phyloP scores from a whole-genome alignment of 1,140 invertebrate species.

The Drosophila yakuba region DNA sequence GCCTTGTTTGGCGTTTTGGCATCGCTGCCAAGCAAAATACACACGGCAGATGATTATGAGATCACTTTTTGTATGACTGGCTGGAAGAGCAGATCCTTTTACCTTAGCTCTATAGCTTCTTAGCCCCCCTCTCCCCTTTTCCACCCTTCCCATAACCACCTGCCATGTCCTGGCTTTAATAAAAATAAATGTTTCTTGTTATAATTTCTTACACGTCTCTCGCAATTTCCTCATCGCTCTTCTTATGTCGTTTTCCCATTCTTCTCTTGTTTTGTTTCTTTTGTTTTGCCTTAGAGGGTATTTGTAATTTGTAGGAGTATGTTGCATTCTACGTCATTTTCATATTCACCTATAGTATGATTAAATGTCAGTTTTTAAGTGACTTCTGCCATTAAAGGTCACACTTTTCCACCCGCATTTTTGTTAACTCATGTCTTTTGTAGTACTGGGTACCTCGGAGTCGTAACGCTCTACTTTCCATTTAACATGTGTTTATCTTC shows the following conservation, averaged over 20 bases:
- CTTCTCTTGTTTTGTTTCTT: slow-evolving; percentile 2
- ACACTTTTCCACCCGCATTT: too few relatives aligned
- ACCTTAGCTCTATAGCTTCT: not conserved
- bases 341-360: too few relatives aligned
- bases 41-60: slow-evolving; percentile 74
- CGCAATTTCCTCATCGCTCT: slow-evolving; percentile 59
- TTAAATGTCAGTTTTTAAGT: not conserved
- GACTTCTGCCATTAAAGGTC: too few relatives aligned
- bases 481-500: slow-evolving; percentile 59
- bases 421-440: not conserved
- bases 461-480: not conserved
- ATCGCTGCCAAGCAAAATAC: slow-evolving; percentile 68
- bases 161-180: slow-evolving; percentile 62
- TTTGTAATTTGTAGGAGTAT: not conserved
- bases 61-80: slow-evolving; percentile 78
- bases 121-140: not conserved
- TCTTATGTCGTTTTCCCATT: not conserved
- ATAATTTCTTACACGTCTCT: slow-evolving; percentile 76
- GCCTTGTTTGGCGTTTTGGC: slow-evolving; percentile 68
- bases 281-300: slow-evolving; percentile 44
- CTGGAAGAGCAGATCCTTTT: slow-evolving; percentile 36
- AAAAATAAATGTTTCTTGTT: slow-evolving; percentile 81
- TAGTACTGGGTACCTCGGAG: not conserved
- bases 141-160: slow-evolving; percentile 5
- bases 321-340: too few relatives aligned